Evolutionary conservation across 2,797 vertebrate species (phyloP).

Genomic region (Limosa lapponica): DNA sequence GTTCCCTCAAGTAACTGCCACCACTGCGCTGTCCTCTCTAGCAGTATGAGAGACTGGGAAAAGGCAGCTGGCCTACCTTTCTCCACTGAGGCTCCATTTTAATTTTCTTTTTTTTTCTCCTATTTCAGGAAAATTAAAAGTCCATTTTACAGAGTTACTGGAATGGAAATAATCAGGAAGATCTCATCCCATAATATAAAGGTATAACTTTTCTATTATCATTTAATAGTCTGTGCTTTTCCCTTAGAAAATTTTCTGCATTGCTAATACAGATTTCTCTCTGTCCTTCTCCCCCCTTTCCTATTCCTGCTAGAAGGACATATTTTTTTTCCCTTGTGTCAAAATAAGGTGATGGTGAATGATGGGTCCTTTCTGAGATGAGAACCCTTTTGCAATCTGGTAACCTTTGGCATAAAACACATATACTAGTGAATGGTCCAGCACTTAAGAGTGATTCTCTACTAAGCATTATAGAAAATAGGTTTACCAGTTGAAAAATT

Average conservation of each 20-base stretch:
- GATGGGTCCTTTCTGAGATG: conserved; percentile 60
- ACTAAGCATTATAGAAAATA: conserved; percentile 74
- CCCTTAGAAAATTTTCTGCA: conserved; percentile 52
- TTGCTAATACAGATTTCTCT: conserved; percentile 56
- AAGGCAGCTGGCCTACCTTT: background rate
- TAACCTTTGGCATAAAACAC: conserved; percentile 74
- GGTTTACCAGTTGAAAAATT: conserved; percentile 69
- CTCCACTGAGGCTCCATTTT: background rate
- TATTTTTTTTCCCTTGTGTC: conserved; percentile 61
- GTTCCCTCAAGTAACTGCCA: background rate
- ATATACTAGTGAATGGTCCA: conserved; percentile 68
- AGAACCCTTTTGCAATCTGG: conserved; percentile 70
- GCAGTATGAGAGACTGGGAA: background rate
- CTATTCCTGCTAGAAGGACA: conserved; percentile 50
- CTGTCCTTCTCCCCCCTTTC: background rate
- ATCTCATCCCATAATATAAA: conserved; percentile 38
- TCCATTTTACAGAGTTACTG: background rate
- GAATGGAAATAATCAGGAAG: conserved; percentile 36
- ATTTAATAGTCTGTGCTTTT: conserved; percentile 63
- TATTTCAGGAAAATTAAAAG: conserved; percentile 17
- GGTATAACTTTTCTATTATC: conserved; percentile 40
- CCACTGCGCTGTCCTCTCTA: background rate
- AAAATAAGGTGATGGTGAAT: conserved; percentile 73
- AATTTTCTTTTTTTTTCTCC: conserved; percentile 35
- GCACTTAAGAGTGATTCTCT: conserved; percentile 73